A percentile compares a stretch with the other conserved stretches of the same genome.
Conservation (phyloP, 2,888 invertebrate species). For the Drosophila lacicola region DNA sequence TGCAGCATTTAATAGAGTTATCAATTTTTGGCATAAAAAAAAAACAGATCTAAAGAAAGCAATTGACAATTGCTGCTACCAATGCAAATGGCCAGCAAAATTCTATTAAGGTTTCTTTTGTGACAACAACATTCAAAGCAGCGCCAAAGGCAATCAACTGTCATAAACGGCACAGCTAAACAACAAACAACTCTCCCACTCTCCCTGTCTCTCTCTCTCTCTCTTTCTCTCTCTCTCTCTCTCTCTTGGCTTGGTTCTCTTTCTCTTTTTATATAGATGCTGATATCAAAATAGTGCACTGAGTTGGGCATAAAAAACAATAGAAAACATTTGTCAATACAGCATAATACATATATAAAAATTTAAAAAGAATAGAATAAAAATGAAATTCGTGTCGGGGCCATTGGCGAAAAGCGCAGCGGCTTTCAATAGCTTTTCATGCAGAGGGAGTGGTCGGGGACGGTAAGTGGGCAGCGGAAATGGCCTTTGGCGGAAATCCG, state of each 20-base stretch:
- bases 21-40: conserved; percentile 27
- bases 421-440: conserved; percentile 58
- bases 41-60: conserved; percentile 40
- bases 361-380: conserved; percentile 32
- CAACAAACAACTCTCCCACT: neutral
- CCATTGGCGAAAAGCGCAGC: conserved; percentile 55
- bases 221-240: neutral
- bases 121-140: conserved; percentile 51
- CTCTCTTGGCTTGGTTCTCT: neutral
- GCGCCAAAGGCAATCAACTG: conserved; percentile 55
- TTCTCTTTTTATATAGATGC: conserved; percentile 12
- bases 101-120: conserved; percentile 59
- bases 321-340: conserved; percentile 70
- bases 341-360: conserved; percentile 29
- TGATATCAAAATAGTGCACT: conserved; percentile 45
- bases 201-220: neutral
- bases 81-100: conserved; percentile 52
- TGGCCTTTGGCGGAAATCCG: conserved; percentile 79
- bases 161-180: conserved; percentile 58
- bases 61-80: conserved; percentile 50
- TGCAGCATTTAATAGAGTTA: conserved; percentile 39
- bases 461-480: conserved; percentile 57
- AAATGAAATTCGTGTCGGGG: conserved; percentile 33
- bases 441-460: conserved; percentile 20
- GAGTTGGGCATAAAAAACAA: conserved; percentile 43